Evolutionary conservation across 2,113 vertebrate genomes (phyloP).

Genomic region (Oceanites oceanicus): DNA sequence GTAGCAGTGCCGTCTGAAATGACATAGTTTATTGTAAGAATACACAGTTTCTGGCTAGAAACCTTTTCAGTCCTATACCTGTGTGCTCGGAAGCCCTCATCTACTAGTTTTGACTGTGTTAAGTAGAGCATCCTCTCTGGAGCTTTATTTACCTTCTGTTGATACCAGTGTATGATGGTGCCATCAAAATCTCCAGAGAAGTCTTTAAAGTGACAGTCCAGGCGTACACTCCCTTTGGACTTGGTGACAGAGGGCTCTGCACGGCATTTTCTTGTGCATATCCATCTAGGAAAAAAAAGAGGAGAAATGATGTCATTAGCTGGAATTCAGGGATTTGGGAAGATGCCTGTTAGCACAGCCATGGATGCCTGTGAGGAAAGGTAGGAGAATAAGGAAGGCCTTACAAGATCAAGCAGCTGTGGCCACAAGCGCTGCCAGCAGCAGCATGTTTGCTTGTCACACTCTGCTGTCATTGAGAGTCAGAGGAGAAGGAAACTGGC

Average conservation of each 20-base stretch:
- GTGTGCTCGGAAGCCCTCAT: not conserved
- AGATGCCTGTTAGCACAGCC: not conserved
- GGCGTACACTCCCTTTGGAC: not conserved
- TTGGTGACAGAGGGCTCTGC: not conserved
- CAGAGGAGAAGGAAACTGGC: not conserved
- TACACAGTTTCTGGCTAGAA: not conserved
- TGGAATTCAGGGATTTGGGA: not conserved
- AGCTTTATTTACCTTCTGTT: not conserved
- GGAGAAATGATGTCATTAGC: not conserved
- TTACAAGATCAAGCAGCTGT: not conserved
- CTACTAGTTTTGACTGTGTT: not conserved
- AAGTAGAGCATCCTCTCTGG: not conserved
- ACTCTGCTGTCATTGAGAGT: not conserved
- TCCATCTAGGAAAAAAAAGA: not conserved
- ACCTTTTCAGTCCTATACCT: not conserved
- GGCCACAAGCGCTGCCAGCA: not conserved
- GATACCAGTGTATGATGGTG: not conserved
- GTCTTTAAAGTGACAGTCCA: not conserved
- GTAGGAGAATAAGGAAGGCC: not conserved
- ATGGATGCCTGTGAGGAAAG: not conserved
- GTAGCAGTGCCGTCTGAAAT: not conserved
- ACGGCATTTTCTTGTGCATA: not conserved
- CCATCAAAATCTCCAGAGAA: fast-evolving
- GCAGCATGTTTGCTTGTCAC: not conserved
- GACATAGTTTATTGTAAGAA: not conserved